phyloP scores from a whole-genome alignment of 2,797 vertebrate genomes.

The Darevskia mixta region DNA sequence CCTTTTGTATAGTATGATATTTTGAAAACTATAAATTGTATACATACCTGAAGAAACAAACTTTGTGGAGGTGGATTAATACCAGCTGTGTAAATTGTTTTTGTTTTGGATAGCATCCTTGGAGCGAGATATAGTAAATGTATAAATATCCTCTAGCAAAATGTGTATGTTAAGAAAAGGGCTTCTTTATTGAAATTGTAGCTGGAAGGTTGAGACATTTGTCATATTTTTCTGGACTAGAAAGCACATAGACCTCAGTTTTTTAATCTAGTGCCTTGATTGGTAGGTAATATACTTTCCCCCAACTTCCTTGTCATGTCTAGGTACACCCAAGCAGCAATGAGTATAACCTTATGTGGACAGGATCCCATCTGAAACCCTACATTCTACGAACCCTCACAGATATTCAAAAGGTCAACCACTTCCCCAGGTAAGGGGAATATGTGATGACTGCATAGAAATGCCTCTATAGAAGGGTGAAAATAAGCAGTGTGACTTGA shows the following conservation, averaged over 20 bases:
- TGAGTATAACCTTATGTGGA: constrained; percentile 98
- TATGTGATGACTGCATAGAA: not conserved
- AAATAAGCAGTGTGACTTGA: not conserved
- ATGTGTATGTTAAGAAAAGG: not conserved
- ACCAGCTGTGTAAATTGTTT: not conserved
- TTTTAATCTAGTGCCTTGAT: not conserved
- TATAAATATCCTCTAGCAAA: not conserved
- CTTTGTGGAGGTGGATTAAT: not conserved
- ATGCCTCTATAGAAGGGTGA: constrained; percentile 18
- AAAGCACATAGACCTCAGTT: not conserved
- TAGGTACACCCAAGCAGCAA: constrained; percentile 93
- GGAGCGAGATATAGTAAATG: not conserved
- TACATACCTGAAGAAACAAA: constrained; percentile 18
- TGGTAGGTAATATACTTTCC: not conserved
- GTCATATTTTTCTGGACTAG: not conserved
- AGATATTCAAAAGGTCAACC: constrained; percentile 97
- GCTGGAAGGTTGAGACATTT: not conserved
- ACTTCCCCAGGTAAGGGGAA: constrained; percentile 92
- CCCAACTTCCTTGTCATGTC: not conserved
- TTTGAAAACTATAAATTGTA: not conserved
- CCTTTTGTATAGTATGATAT: not conserved
- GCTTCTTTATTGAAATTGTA: constrained; percentile 18
- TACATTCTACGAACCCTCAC: constrained; percentile 90
- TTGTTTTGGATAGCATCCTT: not conserved
- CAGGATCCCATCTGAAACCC: constrained; percentile 94